Base-by-base conservation (phyloP, 2,113 vertebrate genomes). In the Alethe diademata region DNA sequence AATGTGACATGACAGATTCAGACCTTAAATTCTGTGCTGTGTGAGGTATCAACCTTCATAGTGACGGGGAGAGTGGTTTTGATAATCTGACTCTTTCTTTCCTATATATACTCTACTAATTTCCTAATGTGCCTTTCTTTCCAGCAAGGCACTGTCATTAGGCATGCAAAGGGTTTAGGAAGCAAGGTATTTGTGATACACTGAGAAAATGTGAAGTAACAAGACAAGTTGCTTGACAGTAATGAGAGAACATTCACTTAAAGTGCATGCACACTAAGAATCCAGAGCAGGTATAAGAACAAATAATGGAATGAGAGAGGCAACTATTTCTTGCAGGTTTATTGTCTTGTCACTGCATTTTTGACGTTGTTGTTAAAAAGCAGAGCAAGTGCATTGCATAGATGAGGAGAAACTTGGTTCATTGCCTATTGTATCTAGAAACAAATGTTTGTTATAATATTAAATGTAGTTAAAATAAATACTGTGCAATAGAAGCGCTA, bases 231-330 rank as follows among this genome's bases (percentile, higher is more conserved):
- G 19, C 60, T 95, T 93, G 92, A 73, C 78, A 85, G 60, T 95
- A 96, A 96, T 95, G 58, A 45, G 48, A 47, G 75, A 95, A 45
- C 70, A 47, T 88, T 94, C 58, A 70, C 94, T 96, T 93, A 61
- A 93, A 85, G 67, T 80, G 12, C 45, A 8, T 7, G 10, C n/a
- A 53, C 42, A 50, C 42, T 75, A 36, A 43, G 69, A 85, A 75
- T 62, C 90, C 80, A 56, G 58, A 84, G 83, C 12, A 5, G 12
- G 19, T 88, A 16, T 93, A 86, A 91, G 58, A 71, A 73, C 67
- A 92, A 91, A 78, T 93, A 95, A 94, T 83, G 60, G 50, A 84
- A 72, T 53, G 65, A 90, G 40, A 60, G 74, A 93, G 58, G 31
- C 25, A 95, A 61, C 53, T 87, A 8, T 81, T 94, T 72, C n/a